A percentile compares a stretch with the other conserved stretches of the same genome.
phyloP scores from a whole-genome alignment of 2,113 vertebrate genomes.

The Alligator mississippiensis region DNA sequence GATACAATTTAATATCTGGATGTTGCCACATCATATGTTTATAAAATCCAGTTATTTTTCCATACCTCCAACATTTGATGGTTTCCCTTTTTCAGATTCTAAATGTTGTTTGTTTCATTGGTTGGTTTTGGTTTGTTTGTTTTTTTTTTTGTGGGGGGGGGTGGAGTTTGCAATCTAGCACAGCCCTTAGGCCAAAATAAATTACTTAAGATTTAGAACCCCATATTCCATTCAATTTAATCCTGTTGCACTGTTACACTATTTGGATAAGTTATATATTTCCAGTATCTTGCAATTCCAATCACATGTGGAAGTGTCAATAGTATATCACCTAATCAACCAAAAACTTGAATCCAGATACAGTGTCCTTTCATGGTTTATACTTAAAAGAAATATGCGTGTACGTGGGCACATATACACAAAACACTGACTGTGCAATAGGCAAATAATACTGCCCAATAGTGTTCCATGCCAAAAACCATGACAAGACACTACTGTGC shows the following conservation, averaged over 20 bases:
- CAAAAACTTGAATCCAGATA: not conserved
- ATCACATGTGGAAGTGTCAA: not conserved
- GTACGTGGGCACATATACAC: not conserved
- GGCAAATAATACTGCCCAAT: too few species aligned
- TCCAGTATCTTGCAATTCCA: not conserved
- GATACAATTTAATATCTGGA: not conserved
- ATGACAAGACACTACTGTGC: too few species aligned
- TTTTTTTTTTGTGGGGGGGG: too few species aligned
- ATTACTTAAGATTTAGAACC: not conserved
- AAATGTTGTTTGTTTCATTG: not conserved
- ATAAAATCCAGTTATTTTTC: not conserved
- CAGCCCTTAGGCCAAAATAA: not conserved
- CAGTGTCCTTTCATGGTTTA: not conserved
- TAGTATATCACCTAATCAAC: not conserved
- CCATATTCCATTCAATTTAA: not conserved
- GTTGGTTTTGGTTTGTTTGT: not conserved
- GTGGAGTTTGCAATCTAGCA: not conserved
- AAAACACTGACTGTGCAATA: too few species aligned
- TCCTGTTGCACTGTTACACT: not conserved
- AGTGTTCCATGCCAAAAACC: too few species aligned
- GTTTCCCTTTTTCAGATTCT: not conserved
- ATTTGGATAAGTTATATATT: not conserved
- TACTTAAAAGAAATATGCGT: not conserved
- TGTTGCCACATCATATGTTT: not conserved
- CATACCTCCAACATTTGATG: not conserved